Base-by-base conservation (phyloP, 2,113 vertebrate genomes). In the Leiothrix lutea region DNA sequence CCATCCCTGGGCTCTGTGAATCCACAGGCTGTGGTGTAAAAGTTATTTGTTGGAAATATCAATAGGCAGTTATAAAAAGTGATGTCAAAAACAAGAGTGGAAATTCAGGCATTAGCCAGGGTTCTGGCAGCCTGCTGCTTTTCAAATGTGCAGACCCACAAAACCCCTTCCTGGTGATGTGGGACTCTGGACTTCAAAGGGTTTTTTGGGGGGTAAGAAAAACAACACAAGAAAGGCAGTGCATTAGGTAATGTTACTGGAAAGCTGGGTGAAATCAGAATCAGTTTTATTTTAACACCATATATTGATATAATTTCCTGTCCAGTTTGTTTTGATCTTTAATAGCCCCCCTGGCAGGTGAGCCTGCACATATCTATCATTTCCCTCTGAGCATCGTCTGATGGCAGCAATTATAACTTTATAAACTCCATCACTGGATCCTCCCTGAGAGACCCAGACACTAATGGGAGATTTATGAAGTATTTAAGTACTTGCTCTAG, bases 401-500 rank as follows among this genome's bases (percentile, higher is more conserved):
- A 89, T 83, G 85, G 67, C 88, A 80, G 75, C 33, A 40, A 90
- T 90, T 92, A 57, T 79, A 70, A 92, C 84, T 92, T 78, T 42
- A 78, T 77, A 87, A 94, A 58, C 86, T 86, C 90, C 67, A 72
- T 77, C 82, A 47, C 75, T 86, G 77, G 82, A 38, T 88, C 91
- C 91, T 95, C 88, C 94, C 88, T 77, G 60, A 20, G 69, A 93
- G 82, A 86, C 75, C 66, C 14, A 62, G 82, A 66, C 73, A 80
- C 51, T 95, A 92, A 88, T 71, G 69, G 51, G 92, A 92, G 88
- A 96, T 97, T 95, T 88, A 96, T 86, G 86, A 77, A 92, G 85
- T 69, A 61, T 64, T 91, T 91, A 91, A 95, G 78, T 31, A 61
- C 67, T 67, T 2, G 2, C 19, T 79, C 47, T 70, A 56, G 38